These are phyloP conservation scores for Cerceris ruficornis DNA, from an alignment of 2,888 invertebrate species.

Conservation along the genomic window DNA sequence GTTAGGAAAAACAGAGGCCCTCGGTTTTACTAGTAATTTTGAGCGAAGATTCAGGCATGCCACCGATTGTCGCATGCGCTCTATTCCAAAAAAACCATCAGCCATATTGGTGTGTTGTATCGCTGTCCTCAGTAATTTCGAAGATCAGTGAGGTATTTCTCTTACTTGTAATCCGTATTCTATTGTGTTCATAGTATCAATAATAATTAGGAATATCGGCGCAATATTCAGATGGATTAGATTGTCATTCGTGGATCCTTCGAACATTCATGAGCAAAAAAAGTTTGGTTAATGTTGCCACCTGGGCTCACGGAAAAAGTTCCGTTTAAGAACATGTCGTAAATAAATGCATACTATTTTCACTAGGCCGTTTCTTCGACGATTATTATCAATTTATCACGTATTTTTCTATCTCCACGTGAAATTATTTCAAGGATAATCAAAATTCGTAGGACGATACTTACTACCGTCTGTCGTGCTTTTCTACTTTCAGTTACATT, in stretches of 20 bases:
- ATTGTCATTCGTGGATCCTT: slow-evolving; percentile 21
- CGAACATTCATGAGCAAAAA: slow-evolving; percentile 68
- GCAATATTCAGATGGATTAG: slow-evolving; percentile 6
- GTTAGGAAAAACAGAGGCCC: neutral
- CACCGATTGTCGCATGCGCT: slow-evolving; percentile 72
- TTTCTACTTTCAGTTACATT: slow-evolving; percentile 26
- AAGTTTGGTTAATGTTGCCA: slow-evolving; percentile 82
- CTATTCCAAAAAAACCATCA: slow-evolving; percentile 78
- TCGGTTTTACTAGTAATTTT: slow-evolving; percentile 62
- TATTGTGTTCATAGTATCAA: neutral
- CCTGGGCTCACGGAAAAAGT: slow-evolving; percentile 76
- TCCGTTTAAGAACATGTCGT: slow-evolving; percentile 65
- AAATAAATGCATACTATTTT: slow-evolving; percentile 52
- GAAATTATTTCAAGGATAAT: neutral
- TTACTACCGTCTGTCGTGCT: slow-evolving; percentile 45
- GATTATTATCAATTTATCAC: slow-evolving; percentile 1
- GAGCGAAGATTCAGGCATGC: slow-evolving; percentile 45
- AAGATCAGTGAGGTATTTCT: slow-evolving; percentile 80
- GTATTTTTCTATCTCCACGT: neutral
- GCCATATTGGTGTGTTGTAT: slow-evolving; percentile 83
- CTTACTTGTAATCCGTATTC: slow-evolving; percentile 22
- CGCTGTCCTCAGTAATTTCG: slow-evolving; percentile 80
- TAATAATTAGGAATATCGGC: slow-evolving; percentile 20
- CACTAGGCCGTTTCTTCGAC: slow-evolving; percentile 5
- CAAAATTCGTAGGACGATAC: slow-evolving; percentile 1